These are phyloP conservation scores for Morelia viridis DNA, from an alignment of 2,797 vertebrate genomes.

Conservation along the genomic window DNA sequence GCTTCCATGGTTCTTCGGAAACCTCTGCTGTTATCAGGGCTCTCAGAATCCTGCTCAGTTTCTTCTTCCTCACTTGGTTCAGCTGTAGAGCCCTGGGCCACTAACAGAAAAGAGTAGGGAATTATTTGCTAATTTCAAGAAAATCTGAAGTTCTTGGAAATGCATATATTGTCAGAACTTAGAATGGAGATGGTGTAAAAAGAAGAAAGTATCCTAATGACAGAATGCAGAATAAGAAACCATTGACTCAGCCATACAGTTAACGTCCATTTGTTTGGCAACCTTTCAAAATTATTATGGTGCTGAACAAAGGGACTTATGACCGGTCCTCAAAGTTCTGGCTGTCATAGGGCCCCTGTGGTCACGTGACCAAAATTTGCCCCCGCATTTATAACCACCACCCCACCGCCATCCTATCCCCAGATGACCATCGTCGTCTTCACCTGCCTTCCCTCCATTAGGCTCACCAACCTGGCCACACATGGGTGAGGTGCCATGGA, in stretches of 20 bases:
- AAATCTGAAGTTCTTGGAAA: constrained; percentile 8
- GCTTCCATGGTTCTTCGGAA: constrained; percentile 92
- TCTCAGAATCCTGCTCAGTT: constrained; percentile 81
- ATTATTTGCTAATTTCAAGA: constrained; percentile 11
- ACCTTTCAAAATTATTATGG: background rate
- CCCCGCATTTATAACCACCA: no score
- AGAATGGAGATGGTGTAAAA: background rate
- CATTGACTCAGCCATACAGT: background rate
- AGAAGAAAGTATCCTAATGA: no score
- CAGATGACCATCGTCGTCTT: no score
- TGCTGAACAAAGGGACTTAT: background rate
- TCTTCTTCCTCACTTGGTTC: constrained; percentile 81
- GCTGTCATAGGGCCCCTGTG: background rate
- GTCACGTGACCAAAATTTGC: no score
- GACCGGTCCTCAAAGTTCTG: background rate
- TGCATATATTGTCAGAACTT: background rate
- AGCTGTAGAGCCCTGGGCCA: constrained; percentile 79
- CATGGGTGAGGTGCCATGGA: no score
- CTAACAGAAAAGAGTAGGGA: constrained; percentile 68
- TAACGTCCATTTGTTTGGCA: background rate
- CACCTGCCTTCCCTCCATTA: no score
- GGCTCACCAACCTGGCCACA: no score
- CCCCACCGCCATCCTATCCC: no score
- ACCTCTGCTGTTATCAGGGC: constrained; percentile 83
- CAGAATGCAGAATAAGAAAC: background rate